Evolutionary conservation across 1,140 invertebrate species (phyloP).

Genomic region (Drosophila oshimai): DNA sequence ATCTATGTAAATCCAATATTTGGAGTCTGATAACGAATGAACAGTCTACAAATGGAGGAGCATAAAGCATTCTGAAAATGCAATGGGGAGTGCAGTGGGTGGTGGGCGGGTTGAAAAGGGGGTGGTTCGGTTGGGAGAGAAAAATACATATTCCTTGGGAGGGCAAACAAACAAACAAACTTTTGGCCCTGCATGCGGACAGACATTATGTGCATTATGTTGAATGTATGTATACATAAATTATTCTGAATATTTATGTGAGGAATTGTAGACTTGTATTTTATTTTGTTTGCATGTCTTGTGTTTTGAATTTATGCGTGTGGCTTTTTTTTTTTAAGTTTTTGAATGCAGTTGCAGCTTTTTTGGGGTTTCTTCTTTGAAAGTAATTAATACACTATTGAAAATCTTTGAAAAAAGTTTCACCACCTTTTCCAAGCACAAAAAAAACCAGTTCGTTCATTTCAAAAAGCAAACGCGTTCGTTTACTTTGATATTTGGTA

Average conservation of each 20-base stretch:
- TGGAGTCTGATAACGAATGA: conserved; percentile 38
- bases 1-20: conserved; percentile 51
- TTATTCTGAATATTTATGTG: conserved; percentile 8
- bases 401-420: no score
- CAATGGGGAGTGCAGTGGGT: neutral
- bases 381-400: no score
- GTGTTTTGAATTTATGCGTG: conserved; percentile 8
- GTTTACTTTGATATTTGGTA: no score
- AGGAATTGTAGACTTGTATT: no score
- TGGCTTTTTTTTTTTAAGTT: conserved; percentile 27
- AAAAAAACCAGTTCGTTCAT: no score
- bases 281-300: conserved; percentile 12
- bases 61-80: neutral
- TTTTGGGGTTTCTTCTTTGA: conserved; percentile 55
- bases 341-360: conserved; percentile 45
- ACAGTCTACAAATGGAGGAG: conserved; percentile 29
- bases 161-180: conserved; percentile 48
- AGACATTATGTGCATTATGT: conserved; percentile 20
- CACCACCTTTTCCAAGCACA: no score
- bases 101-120: neutral
- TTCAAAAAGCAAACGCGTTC: no score
- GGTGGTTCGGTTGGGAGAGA: neutral
- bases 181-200: conserved; percentile 10
- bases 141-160: conserved; percentile 8
- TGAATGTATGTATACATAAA: conserved; percentile 5